Evolutionary conservation across 2,113 vertebrate genomes (phyloP), one percentile per base, ranked within the genome.

Genomic region (Chaenogobius annularis): DNA sequence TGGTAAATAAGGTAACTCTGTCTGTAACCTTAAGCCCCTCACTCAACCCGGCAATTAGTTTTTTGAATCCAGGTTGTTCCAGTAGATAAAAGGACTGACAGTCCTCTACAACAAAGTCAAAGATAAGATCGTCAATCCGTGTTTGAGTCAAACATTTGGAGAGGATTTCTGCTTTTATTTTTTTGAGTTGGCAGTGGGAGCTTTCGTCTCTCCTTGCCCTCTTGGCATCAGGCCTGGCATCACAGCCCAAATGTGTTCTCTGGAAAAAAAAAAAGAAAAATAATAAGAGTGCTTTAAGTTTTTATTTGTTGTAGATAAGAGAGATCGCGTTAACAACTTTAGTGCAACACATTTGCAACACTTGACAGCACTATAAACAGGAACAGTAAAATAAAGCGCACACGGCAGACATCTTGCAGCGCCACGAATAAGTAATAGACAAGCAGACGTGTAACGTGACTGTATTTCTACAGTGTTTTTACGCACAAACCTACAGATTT

Each of bases 91-190:
- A 91, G 0, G 91, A 89, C 64, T 91, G 92, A n/a, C 89, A 91
- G 3, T 93, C 92, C 22, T 92, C 92, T 80, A 93, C 88, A 0
- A 93, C 91, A 79, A 91, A 93, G 73, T 82, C 87, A 59, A 90
- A 92, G 58, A 92, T 74, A 0, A 91, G 84, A n/a, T 87, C 74
- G 3, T 93, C 90, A 0, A 90, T 87, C 78, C 87, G 92, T 1
- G 86, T 54, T 12, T 93, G 91, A n/a, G 85, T 87, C 80, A 87
- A 70, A 72, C 80, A 90, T 50, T 86, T 89, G 67, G 91, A 89
- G 67, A 92, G 88, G 77, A 92, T 90, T 66, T 91, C 90, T 0
- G 85, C 82, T 72, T 90, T 92, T 0, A 87, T 77, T 66, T 85
- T 89, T 55, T 90, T 93, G 10, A 87, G 90, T n/a, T 90, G 87